phyloP scores from a whole-genome alignment of 2,888 invertebrate species.

The Scrobipalpa costella region DNA sequence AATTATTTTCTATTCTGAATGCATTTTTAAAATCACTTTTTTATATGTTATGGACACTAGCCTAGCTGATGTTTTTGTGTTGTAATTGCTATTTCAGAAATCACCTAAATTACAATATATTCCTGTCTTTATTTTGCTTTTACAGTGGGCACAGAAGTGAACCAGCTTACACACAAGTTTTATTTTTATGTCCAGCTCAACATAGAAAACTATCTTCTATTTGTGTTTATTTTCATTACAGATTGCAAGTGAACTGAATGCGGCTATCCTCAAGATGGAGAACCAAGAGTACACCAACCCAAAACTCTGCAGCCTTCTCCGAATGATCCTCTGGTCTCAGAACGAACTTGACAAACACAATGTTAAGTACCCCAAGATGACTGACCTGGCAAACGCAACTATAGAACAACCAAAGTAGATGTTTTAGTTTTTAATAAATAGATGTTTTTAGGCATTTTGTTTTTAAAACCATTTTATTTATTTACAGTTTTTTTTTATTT shows the following conservation, averaged over 20 bases:
- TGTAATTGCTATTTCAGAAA: too few species aligned
- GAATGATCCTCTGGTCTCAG: slow-evolving; percentile 97
- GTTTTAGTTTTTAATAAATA: slow-evolving; percentile 25
- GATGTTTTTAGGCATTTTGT: slow-evolving; percentile 15
- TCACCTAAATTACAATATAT: too few species aligned
- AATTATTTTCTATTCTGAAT: background rate
- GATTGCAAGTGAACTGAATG: slow-evolving; percentile 98
- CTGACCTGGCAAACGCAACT: slow-evolving; percentile 91
- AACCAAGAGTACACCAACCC: slow-evolving; percentile 95
- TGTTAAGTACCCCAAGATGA: slow-evolving; percentile 97
- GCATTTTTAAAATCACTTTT: background rate
- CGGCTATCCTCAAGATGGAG: slow-evolving; percentile 97
- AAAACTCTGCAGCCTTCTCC: slow-evolving; percentile 93
- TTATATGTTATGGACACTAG: background rate
- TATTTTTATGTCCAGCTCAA: too few species aligned
- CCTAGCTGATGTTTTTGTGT: too few species aligned
- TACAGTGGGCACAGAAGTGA: too few species aligned
- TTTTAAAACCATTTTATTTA: slow-evolving; percentile 23
- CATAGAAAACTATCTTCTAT: background rate
- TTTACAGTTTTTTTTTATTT: slow-evolving; percentile 19
- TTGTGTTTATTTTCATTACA: slow-evolving; percentile 48
- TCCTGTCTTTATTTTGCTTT: too few species aligned
- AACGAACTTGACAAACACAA: slow-evolving; percentile 96
- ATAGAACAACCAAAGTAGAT: slow-evolving; percentile 87
- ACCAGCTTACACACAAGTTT: too few species aligned